Evolutionary conservation across 2,888 invertebrate genomes (phyloP).

Genomic region (Panopea generosa): DNA sequence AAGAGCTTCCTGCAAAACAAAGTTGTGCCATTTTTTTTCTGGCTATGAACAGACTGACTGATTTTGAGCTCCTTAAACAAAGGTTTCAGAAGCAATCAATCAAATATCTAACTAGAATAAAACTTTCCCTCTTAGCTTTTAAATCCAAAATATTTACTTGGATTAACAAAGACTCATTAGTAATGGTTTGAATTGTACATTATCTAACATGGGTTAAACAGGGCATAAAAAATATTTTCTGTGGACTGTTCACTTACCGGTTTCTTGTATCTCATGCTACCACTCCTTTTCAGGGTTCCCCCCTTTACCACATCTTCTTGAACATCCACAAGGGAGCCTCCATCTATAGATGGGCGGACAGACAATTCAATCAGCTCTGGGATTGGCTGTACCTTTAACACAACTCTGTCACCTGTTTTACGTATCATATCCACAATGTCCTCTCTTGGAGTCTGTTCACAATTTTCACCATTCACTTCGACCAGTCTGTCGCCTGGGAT

Average conservation of each 20-base stretch:
- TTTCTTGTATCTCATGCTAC: slow-evolving; percentile 85
- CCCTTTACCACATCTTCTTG: slow-evolving; percentile 89
- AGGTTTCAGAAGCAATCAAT: too few species aligned
- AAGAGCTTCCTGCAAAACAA: too few species aligned
- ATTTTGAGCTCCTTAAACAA: too few species aligned
- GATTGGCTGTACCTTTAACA: slow-evolving; percentile 96
- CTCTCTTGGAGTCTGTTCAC: slow-evolving; percentile 94
- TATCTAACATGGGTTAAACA: too few species aligned
- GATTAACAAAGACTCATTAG: too few species aligned
- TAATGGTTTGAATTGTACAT: too few species aligned
- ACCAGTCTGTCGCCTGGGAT: slow-evolving; percentile 97
- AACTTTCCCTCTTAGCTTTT: too few species aligned
- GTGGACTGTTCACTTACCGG: slow-evolving; percentile 74
- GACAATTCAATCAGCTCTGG: slow-evolving; percentile 96
- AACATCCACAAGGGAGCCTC: slow-evolving; percentile 89
- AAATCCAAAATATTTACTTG: too few species aligned
- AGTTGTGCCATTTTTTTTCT: too few species aligned
- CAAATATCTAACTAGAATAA: too few species aligned
- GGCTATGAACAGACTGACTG: too few species aligned
- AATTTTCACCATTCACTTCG: slow-evolving; percentile 94
- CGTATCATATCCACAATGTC: slow-evolving; percentile 96
- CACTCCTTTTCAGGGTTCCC: slow-evolving; percentile 93
- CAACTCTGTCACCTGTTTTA: slow-evolving; percentile 85
- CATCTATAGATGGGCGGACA: slow-evolving; percentile 90
- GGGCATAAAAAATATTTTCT: too few species aligned